Conservation (phyloP, 2,888 invertebrate genomes). For the Cynaeus angustus region DNA sequence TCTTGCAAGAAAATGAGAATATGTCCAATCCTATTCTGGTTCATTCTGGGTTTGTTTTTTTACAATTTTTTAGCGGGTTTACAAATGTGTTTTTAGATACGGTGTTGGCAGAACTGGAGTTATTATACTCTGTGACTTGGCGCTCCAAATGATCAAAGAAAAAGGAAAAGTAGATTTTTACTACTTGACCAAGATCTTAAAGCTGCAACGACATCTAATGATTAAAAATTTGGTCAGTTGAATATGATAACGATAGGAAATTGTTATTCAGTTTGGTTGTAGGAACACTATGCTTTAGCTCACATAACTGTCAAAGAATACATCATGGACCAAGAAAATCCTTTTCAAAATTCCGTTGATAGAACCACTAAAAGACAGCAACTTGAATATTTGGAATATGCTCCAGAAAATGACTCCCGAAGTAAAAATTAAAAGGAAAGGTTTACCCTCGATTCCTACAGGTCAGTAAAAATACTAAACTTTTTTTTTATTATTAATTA, state of each 20-base stretch:
- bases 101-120: slow-evolving; percentile 8
- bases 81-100: slow-evolving; percentile 14
- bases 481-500: neutral
- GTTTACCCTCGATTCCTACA: neutral
- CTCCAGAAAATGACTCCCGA: neutral
- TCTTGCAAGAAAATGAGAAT: too few species aligned
- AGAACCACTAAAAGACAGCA: neutral
- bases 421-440: neutral
- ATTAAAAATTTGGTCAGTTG: slow-evolving; percentile 3
- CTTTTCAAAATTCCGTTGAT: neutral
- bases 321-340: neutral
- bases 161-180: slow-evolving; percentile 5
- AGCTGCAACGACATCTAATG: slow-evolving; percentile 5
- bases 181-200: slow-evolving; percentile 6
- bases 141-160: slow-evolving; percentile 5
- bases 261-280: neutral
- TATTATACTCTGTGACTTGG: slow-evolving; percentile 25
- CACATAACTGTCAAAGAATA: neutral
- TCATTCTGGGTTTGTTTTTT: slow-evolving; percentile 22
- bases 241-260: neutral
- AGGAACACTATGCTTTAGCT: neutral
- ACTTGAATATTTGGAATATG: neutral
- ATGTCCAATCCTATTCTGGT: neutral
- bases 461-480: too few species aligned
- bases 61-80: neutral